Evolutionary conservation across 2,113 vertebrate species (phyloP).

Genomic region (Gnathonemus longibarbis): DNA sequence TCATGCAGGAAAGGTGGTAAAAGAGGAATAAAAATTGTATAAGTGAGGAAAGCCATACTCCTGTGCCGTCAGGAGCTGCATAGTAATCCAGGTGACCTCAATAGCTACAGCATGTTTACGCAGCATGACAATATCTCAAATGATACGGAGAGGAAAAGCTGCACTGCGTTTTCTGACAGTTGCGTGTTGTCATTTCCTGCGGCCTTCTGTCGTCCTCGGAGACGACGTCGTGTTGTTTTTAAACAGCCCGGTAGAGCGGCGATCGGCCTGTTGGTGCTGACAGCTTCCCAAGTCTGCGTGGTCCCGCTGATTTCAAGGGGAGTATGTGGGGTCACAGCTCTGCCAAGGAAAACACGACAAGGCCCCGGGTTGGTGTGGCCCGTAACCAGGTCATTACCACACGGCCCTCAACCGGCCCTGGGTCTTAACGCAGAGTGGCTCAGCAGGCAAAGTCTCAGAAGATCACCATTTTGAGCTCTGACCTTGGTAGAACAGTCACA

Average conservation of each 20-base stretch:
- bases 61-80: background rate
- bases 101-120: background rate
- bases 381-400: background rate
- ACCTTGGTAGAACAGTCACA: background rate
- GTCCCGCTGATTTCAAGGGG: background rate
- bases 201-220: background rate
- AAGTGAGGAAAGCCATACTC: background rate
- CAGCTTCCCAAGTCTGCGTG: background rate
- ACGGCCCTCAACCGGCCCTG: background rate
- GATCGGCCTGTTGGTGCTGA: background rate
- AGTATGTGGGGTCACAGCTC: conserved; percentile 7
- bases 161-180: conserved; percentile 10
- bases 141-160: background rate
- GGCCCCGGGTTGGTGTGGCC: background rate
- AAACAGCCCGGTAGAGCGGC: background rate
- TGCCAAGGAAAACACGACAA: conserved; percentile 33
- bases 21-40: background rate
- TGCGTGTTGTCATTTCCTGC: background rate
- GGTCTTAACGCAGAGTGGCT: background rate
- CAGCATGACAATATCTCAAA: background rate
- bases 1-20: background rate
- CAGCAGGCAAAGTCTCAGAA: background rate
- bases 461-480: background rate
- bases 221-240: background rate
- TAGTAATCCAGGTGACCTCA: background rate